Evolutionary conservation across 2,797 vertebrate genomes (phyloP).

Genomic region (Sciurus carolinensis): DNA sequence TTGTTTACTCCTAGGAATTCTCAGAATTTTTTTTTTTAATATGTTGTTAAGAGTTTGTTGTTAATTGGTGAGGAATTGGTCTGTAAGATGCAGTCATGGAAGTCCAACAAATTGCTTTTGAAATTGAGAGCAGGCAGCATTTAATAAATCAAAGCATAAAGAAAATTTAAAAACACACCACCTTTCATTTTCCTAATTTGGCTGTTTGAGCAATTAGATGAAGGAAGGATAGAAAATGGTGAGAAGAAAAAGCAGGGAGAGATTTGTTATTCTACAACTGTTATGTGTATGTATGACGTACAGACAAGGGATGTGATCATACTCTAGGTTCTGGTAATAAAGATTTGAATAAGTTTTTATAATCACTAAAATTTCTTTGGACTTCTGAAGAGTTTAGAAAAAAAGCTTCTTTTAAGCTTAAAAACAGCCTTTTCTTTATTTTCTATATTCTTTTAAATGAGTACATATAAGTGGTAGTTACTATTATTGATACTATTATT

Average conservation of each 20-base stretch:
- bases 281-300: neutral
- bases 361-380: constrained; percentile 22
- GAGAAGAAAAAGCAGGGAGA: neutral
- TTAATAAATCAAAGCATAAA: neutral
- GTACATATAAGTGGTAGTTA: neutral
- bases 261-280: neutral
- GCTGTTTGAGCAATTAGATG: neutral
- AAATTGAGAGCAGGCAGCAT: neutral
- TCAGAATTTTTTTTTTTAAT: neutral
- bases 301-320: neutral
- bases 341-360: constrained; percentile 5
- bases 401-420: neutral
- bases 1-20: neutral
- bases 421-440: constrained; percentile 1
- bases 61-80: neutral
- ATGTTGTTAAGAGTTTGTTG: neutral
- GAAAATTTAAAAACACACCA: neutral
- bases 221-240: neutral
- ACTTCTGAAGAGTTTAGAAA: constrained; percentile 6
- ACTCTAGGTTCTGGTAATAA: neutral
- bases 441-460: constrained; percentile 15
- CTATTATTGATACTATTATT: neutral
- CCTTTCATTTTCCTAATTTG: neutral
- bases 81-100: neutral
- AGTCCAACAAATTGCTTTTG: neutral